Conservation (phyloP, 2,888 invertebrate genomes). For the Scaptodrosophila latifasciaeformis region DNA sequence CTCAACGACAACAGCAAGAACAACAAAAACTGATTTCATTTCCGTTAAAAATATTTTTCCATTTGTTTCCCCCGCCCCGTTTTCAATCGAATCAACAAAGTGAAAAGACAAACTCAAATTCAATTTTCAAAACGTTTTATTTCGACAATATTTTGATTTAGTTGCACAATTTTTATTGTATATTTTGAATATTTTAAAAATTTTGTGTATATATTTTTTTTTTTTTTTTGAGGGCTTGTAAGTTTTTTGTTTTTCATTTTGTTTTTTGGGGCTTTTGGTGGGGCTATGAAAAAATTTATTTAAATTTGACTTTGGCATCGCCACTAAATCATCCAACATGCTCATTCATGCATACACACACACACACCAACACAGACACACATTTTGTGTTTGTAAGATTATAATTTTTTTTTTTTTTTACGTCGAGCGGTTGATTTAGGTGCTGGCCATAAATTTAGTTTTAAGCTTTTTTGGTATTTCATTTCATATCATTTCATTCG, state of each 20-base stretch:
- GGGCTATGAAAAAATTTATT: slow-evolving; percentile 63
- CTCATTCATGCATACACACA: slow-evolving; percentile 39
- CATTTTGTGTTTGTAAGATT: slow-evolving; percentile 27
- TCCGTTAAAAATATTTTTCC: slow-evolving; percentile 68
- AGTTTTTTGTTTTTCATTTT: slow-evolving; percentile 6
- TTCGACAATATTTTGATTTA: slow-evolving; percentile 68
- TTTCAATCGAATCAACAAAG: not conserved
- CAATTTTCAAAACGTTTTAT: slow-evolving; percentile 67
- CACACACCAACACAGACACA: slow-evolving; percentile 16
- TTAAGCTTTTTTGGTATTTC: slow-evolving; percentile 62
- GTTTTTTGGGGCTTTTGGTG: slow-evolving; percentile 27
- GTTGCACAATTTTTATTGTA: slow-evolving; percentile 42
- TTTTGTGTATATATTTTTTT: slow-evolving; percentile 20
- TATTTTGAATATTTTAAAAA: slow-evolving; percentile 62
- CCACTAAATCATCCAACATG: slow-evolving; percentile 61
- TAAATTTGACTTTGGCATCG: slow-evolving; percentile 51
- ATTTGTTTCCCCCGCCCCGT: slow-evolving; percentile 36
- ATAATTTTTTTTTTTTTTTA: slow-evolving; percentile 32
- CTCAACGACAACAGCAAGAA: slow-evolving; percentile 1
- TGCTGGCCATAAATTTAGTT: slow-evolving; percentile 63
- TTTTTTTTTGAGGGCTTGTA: not conserved
- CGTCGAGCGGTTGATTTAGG: slow-evolving; percentile 66
- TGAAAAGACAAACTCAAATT: slow-evolving; percentile 37
- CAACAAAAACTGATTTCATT: slow-evolving; percentile 47
- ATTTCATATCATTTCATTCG: slow-evolving; percentile 38